These are phyloP conservation scores for Volucella inanis DNA, from an alignment of 2,888 invertebrate species.

Conservation along the genomic window DNA sequence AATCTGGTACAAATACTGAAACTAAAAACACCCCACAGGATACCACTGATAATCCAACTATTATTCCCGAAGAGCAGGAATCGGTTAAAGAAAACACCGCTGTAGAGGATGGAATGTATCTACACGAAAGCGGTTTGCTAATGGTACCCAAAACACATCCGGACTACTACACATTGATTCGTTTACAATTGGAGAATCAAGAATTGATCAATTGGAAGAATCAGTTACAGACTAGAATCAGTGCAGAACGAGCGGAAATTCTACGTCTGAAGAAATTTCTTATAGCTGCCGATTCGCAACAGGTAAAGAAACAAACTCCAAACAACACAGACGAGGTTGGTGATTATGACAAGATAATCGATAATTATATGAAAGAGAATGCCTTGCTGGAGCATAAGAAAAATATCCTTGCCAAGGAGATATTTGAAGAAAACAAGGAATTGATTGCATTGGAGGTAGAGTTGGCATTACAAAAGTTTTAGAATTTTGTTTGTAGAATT, in stretches of 20 bases:
- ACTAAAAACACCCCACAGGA: conserved; percentile 76
- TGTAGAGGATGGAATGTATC: conserved; percentile 76
- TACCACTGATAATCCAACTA: conserved; percentile 73
- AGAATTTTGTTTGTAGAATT: neutral
- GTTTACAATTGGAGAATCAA: conserved; percentile 87
- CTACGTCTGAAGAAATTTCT: conserved; percentile 86
- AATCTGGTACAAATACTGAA: conserved; percentile 76
- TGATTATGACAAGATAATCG: conserved; percentile 84
- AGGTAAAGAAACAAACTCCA: conserved; percentile 80
- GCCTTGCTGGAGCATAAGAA: conserved; percentile 88
- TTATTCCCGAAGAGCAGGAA: conserved; percentile 69
- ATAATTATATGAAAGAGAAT: conserved; percentile 86
- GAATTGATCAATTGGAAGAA: conserved; percentile 88
- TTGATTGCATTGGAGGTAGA: conserved; percentile 89
- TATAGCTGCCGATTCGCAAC: conserved; percentile 79
- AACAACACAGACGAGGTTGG: conserved; percentile 58
- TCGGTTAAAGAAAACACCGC: conserved; percentile 44
- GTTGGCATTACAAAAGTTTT: conserved; percentile 82
- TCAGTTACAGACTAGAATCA: conserved; percentile 87
- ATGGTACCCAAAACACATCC: conserved; percentile 84
- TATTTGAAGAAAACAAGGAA: conserved; percentile 89
- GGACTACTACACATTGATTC: conserved; percentile 85
- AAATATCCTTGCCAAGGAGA: conserved; percentile 87
- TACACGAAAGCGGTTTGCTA: conserved; percentile 81
- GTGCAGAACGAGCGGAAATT: conserved; percentile 89